Evolutionary conservation across 2,113 vertebrate species (phyloP).

Genomic region (Anas platyrhynchos): DNA sequence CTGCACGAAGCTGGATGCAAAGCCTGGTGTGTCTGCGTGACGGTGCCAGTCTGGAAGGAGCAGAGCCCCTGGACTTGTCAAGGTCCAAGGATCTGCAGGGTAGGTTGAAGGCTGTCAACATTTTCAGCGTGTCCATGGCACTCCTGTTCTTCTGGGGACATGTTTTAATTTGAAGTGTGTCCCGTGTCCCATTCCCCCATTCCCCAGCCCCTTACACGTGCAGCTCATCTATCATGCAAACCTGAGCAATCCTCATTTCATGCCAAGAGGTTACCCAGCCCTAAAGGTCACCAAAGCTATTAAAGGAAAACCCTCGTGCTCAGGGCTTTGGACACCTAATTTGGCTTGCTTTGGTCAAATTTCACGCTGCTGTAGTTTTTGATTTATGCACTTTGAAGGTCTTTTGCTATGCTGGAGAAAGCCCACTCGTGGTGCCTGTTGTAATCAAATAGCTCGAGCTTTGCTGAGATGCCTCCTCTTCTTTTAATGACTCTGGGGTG

Average conservation of each 20-base stretch:
- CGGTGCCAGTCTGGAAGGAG: neutral
- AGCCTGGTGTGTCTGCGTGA: neutral
- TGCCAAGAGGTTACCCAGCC: neutral
- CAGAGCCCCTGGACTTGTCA: neutral
- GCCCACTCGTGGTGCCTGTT: neutral
- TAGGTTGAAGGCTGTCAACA: neutral
- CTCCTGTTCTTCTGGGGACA: neutral
- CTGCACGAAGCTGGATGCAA: rapidly evolving
- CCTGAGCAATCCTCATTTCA: conserved; percentile 2
- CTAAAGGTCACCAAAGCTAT: conserved; percentile 45
- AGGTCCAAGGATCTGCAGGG: neutral
- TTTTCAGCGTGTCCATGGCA: rapidly evolving
- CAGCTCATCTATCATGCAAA: neutral
- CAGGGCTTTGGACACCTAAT: conserved; percentile 44
- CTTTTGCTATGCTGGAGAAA: conserved; percentile 3
- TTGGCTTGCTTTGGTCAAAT: conserved; percentile 49
- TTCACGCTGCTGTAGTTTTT: conserved; percentile 42
- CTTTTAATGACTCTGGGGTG: conserved; percentile 21
- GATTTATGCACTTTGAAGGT: conserved; percentile 42
- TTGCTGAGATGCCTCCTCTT: neutral
- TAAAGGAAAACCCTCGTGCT: neutral
- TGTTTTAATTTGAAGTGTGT: neutral
- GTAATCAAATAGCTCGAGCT: conserved; percentile 24
- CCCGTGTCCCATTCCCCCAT: neutral
- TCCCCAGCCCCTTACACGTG: neutral